These are phyloP conservation scores for Morphnarchus princeps DNA, from an alignment of 2,113 vertebrate species.

Conservation along the genomic window DNA sequence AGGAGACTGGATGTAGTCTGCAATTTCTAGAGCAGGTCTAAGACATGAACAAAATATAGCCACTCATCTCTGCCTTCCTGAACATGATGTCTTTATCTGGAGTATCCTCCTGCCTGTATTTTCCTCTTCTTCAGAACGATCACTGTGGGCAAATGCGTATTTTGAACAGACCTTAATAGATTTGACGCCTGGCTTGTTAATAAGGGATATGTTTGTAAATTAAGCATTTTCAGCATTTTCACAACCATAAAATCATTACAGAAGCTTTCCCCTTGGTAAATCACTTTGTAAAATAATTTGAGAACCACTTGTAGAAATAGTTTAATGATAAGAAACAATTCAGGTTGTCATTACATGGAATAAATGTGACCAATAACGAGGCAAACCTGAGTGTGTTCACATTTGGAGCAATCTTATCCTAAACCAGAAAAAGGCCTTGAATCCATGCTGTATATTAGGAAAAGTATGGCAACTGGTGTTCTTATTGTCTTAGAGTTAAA, in stretches of 20 bases:
- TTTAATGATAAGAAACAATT: background rate
- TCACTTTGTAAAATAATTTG: background rate
- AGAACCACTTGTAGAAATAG: background rate
- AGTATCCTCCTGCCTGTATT: background rate
- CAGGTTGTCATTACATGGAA: background rate
- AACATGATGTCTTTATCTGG: background rate
- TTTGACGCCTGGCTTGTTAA: background rate
- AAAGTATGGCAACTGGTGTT: background rate
- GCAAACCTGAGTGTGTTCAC: accelerated
- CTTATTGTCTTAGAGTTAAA: background rate
- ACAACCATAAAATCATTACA: background rate
- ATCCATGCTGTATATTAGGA: background rate
- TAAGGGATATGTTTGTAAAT: background rate
- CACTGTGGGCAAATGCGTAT: background rate
- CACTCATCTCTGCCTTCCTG: background rate
- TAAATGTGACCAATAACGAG: background rate
- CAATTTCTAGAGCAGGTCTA: background rate
- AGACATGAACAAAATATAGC: background rate
- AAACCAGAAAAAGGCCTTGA: background rate
- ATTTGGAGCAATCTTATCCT: background rate
- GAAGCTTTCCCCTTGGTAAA: background rate
- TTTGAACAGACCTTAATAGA: background rate
- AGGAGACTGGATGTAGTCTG: background rate
- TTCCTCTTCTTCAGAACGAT: background rate
- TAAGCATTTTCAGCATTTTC: background rate